Conservation (phyloP, 2,888 invertebrate genomes). For the Psylliodes chrysocephalus region DNA sequence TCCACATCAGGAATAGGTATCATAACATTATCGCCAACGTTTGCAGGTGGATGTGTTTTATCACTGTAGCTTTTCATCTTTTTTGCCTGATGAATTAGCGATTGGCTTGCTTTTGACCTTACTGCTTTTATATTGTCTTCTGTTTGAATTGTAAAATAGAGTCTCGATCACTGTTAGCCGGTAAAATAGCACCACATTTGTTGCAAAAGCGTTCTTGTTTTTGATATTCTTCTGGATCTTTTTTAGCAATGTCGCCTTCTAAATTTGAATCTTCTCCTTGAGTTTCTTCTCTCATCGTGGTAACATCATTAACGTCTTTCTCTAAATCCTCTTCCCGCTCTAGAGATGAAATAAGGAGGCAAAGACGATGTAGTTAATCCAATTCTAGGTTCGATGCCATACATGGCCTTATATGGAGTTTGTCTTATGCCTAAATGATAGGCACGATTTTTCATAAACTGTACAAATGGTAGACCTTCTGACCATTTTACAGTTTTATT, state of each 20-base stretch:
- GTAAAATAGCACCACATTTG: neutral
- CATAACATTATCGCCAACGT: conserved; percentile 45
- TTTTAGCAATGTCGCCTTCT: neutral
- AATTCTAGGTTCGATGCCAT: conserved; percentile 42
- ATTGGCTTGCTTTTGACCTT: neutral
- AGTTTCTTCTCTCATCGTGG: neutral
- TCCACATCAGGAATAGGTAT: conserved; percentile 22
- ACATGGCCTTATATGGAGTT: conserved; percentile 50
- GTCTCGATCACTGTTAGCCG: no score
- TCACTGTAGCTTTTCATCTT: conserved; percentile 27
- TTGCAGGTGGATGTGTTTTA: conserved; percentile 36
- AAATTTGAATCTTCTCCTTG: neutral
- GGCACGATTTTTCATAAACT: conserved; percentile 15
- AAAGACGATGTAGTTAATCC: conserved; percentile 37
- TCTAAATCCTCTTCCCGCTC: conserved; percentile 30
- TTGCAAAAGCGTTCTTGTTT: neutral
- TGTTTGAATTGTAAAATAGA: no score
- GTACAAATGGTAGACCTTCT: conserved; percentile 10
- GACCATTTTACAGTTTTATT: conserved; percentile 8
- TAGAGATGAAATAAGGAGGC: conserved; percentile 32
- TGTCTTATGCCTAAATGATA: conserved; percentile 25
- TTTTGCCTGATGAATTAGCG: neutral
- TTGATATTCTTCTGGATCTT: neutral
- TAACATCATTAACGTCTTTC: neutral
- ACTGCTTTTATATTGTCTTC: neutral